phyloP scores from a whole-genome alignment of 2,797 vertebrate genomes.

The Otus scops region DNA sequence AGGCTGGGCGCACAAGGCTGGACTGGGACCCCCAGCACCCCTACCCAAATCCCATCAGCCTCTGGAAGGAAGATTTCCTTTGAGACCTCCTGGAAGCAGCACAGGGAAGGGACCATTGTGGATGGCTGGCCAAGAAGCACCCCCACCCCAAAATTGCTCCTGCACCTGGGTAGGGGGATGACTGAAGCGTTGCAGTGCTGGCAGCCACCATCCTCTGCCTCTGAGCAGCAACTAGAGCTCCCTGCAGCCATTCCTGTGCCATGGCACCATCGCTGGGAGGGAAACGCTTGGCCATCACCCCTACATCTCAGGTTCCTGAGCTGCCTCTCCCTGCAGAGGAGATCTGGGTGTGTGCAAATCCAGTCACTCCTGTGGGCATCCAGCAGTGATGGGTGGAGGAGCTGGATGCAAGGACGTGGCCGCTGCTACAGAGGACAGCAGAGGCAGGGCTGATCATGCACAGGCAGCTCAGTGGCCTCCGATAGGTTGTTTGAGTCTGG shows the following conservation, averaged over 20 bases:
- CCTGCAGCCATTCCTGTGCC: rapidly evolving
- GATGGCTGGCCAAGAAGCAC: not conserved
- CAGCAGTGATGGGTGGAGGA: not conserved
- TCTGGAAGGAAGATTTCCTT: not conserved
- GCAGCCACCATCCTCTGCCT: not conserved
- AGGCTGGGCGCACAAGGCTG: not conserved
- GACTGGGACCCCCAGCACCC: not conserved
- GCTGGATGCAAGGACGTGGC: not conserved
- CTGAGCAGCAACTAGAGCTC: not conserved
- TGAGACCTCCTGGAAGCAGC: not conserved
- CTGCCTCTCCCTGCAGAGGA: not conserved
- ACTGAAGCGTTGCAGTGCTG: not conserved
- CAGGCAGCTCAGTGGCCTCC: not conserved
- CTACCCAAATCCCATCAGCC: not conserved
- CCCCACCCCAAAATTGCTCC: not conserved
- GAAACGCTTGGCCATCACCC: not conserved
- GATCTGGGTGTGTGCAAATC: not conserved
- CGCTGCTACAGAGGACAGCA: not conserved
- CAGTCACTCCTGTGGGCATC: not conserved
- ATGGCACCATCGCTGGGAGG: rapidly evolving
- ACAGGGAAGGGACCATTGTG: not conserved
- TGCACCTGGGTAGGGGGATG: rapidly evolving
- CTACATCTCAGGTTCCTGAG: not conserved
- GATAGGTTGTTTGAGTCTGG: rapidly evolving
- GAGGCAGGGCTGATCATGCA: not conserved